Base-by-base conservation (phyloP, 2,888 invertebrate species). In the Catocala nupta region DNA sequence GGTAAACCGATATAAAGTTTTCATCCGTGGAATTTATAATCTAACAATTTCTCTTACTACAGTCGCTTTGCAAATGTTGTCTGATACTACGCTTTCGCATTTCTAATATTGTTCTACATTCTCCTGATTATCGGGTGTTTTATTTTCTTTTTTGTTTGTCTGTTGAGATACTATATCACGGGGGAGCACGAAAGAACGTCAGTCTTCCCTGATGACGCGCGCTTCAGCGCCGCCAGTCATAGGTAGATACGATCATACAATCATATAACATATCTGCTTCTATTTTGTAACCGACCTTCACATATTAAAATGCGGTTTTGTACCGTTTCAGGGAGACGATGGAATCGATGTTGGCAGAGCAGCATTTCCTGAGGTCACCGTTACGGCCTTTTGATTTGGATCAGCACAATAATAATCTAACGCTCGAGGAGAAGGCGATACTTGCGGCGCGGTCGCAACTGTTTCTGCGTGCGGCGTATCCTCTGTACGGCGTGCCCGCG, bases 341-440 rank as follows among this genome's bases (percentile, higher is more conserved):
- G 98, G 98, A 98, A 90, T 96, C 96, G 58, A 97, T 98, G 96
- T 89, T 98, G 81, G 97, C 97, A 49, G 97, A 98, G 84, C 97
- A 98, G 90, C 97, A 97, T 79, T 96, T 97, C 79, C 94, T 97
- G 71, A 96, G 97, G 53, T 96, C 97, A 55, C 97, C 97, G 3
- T 92, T 97, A 76, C 96, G 97, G 55, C 96, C 97, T 44, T 96
- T 97, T 81, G 96, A 95, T 76, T 91, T 97, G 82, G 97, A 97
- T 73, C 95, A 95, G 64, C 96, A 96, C 81, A 96, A 96, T 81
- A 96, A 96, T 82, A 96, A 96, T 77, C 90, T 97, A 51, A 96
- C 96, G 13, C 85, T 97, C 70, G 97, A 97, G 83, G 97, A 97
- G 86, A 97, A 97, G 80, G 97, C 97, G 1, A 95, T 97, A 48